Evolutionary conservation across 2,888 invertebrate genomes (phyloP), one percentile per base, ranked within the genome.

Genomic region (Keiferia lycopersicella): DNA sequence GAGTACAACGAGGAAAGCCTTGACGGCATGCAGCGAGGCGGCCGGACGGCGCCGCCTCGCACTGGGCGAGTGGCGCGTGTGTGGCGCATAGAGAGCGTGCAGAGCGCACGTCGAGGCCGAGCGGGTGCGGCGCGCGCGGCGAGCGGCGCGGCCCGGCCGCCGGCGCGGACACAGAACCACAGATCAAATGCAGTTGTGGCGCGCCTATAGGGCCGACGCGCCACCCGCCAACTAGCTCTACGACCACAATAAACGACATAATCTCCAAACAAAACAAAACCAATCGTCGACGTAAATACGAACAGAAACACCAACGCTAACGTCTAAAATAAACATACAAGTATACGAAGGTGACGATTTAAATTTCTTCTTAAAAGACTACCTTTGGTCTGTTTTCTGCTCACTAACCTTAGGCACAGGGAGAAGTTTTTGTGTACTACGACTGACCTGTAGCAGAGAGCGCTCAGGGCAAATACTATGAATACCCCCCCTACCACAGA

Each of bases 381-480:
- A 94, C 94, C 94, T 92, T 92, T 94, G 94, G 93, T 92, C 92
- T 92, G 94, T 94, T 94, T 95, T 95, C 96, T 96, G 96, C 96
- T 95, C 96, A 97, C 97, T 97, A 97, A 97, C 97, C 97, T 97
- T 96, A 97, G 96, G 96, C 97, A 97, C 95, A 97, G 96, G 96
- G 96, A 97, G 96, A 97, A 96, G 96, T 97, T 97, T 96, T 96
- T 97, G 96, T 97, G 97, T 95, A 97, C 97, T 96, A 97, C 97
- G 95, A 97, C 97, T 97, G 97, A 97, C 97, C 98, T 97, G 97
- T 98, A 98, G 96, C 98, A 98, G 95, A 98, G 96, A 94, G 98
- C 98, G 96, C 98, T 96, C 95, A 97, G 96, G 94, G 98, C 97
- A 96, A 98, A 98, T 94, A 97, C 95, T 94, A 98, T 95, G 96